Percentiles rank a stretch among this genome's conserved stretches.
Conservation (phyloP, 2,888 invertebrate species). For the Euphydryas editha region DNA sequence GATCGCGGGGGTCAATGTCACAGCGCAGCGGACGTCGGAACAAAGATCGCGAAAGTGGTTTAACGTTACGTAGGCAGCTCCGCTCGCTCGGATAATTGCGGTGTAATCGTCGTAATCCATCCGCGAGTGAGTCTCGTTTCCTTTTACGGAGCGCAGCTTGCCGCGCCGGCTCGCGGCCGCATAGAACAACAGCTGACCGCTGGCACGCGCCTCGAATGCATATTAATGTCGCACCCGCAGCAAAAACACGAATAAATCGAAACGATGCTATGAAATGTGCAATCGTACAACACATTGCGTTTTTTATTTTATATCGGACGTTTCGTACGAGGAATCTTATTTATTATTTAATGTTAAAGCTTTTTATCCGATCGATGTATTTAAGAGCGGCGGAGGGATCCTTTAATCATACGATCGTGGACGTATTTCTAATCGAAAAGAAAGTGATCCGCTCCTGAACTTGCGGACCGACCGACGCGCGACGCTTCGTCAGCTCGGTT, state of each 20-base stretch:
- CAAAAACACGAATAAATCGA: constrained; percentile 72
- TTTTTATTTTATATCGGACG: constrained; percentile 8
- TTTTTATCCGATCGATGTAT: constrained; percentile 15
- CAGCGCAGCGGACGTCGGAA: constrained; percentile 50
- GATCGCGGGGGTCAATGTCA: constrained; percentile 73
- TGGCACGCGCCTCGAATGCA: constrained; percentile 79
- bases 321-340: constrained; percentile 9
- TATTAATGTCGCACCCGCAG: constrained; percentile 73
- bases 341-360: not conserved
- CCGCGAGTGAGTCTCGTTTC: constrained; percentile 69
- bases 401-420: constrained; percentile 12
- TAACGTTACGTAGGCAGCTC: constrained; percentile 55
- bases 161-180: constrained; percentile 51
- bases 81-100: constrained; percentile 74
- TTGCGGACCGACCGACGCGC: constrained; percentile 3
- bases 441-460: constrained; percentile 10
- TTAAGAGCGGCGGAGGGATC: not conserved
- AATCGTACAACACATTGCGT: constrained; percentile 21
- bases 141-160: constrained; percentile 81
- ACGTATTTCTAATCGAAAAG: constrained; percentile 8
- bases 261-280: constrained; percentile 58
- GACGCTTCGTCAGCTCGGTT: too few species aligned
- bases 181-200: constrained; percentile 81
- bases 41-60: constrained; percentile 81
- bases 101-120: constrained; percentile 82